Evolutionary conservation across 2,888 invertebrate genomes (phyloP).

Genomic region (Listrodromus nycthemerus): DNA sequence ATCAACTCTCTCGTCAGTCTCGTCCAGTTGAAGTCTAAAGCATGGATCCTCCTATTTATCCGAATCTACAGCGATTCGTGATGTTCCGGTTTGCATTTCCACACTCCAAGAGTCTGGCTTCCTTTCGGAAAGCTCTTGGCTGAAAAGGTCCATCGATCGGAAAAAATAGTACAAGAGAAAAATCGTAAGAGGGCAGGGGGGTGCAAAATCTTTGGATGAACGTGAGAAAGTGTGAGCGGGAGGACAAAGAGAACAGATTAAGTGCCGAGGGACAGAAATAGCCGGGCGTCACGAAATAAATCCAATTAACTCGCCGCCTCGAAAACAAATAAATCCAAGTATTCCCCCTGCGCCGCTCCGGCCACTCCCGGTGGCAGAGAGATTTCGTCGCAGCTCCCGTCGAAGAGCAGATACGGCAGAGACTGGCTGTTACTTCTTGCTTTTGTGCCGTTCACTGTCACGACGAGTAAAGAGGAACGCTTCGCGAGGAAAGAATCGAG

Average conservation of each 20-base stretch:
- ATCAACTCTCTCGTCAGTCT: not conserved
- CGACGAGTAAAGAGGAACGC: not conserved
- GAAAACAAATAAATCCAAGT: conserved; percentile 79
- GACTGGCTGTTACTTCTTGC: conserved; percentile 26
- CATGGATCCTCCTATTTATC: no score
- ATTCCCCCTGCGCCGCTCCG: conserved; percentile 19
- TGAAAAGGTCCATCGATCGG: conserved; percentile 26
- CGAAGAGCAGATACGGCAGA: conserved; percentile 7
- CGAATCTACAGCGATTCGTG: not conserved
- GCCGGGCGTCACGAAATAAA: conserved; percentile 74
- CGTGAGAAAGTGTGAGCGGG: conserved; percentile 1
- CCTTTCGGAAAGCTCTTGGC: not conserved
- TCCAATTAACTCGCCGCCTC: conserved; percentile 76
- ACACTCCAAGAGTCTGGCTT: conserved; percentile 1
- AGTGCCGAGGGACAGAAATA: conserved; percentile 72
- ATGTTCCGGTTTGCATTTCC: conserved; percentile 11
- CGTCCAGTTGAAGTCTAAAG: no score
- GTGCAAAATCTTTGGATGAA: conserved; percentile 11
- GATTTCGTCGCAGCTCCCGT: conserved; percentile 4
- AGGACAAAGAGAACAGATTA: conserved; percentile 44
- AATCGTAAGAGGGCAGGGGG: conserved; percentile 4
- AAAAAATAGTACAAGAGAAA: conserved; percentile 23
- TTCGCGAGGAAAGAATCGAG: not conserved
- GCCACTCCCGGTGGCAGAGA: conserved; percentile 9
- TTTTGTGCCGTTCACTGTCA: conserved; percentile 44